phyloP scores from a whole-genome alignment of 2,888 invertebrate genomes.

The Platerodrilus igneus region DNA sequence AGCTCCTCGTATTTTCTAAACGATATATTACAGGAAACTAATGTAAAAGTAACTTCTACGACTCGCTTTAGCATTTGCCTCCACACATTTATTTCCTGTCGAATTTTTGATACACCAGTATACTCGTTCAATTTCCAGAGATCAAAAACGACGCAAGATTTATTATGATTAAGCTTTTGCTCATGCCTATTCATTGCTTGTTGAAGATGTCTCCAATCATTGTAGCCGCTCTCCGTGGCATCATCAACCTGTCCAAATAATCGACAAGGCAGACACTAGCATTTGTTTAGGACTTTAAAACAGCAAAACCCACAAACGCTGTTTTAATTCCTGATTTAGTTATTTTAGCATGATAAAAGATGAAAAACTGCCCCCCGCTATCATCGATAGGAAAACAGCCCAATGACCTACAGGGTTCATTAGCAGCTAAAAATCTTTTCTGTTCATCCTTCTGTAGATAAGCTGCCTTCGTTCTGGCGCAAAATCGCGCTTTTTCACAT shows the following conservation, averaged over 20 bases:
- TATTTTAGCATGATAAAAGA: conserved; percentile 5
- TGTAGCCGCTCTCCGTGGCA: too few relatives aligned
- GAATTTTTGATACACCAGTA: conserved; percentile 2
- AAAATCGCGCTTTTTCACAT: too few relatives aligned
- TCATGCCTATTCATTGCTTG: conserved; percentile 5
- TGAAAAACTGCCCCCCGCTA: conserved; percentile 2
- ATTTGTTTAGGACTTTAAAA: conserved; percentile 5
- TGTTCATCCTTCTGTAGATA: conserved; percentile 2
- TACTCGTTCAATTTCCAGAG: conserved; percentile 1
- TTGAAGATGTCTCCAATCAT: conserved; percentile 1
- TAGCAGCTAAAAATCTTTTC: conserved; percentile 7
- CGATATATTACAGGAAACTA: not conserved
- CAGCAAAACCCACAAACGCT: conserved; percentile 6
- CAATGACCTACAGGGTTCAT: conserved; percentile 6
- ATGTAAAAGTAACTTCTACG: conserved; percentile 1
- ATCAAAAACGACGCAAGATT: conserved; percentile 6
- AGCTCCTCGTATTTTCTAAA: not conserved
- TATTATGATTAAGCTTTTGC: conserved; percentile 5
- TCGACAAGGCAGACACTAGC: conserved; percentile 8
- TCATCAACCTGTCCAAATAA: conserved; percentile 5
- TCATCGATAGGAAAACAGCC: conserved; percentile 7
- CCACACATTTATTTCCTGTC: conserved; percentile 3
- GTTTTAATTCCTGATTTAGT: conserved; percentile 6
- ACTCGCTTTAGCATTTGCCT: not conserved
- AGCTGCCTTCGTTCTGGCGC: too few relatives aligned